These are phyloP conservation scores for Cepphus grylle DNA, from an alignment of 2,113 vertebrate genomes.

Conservation along the genomic window DNA sequence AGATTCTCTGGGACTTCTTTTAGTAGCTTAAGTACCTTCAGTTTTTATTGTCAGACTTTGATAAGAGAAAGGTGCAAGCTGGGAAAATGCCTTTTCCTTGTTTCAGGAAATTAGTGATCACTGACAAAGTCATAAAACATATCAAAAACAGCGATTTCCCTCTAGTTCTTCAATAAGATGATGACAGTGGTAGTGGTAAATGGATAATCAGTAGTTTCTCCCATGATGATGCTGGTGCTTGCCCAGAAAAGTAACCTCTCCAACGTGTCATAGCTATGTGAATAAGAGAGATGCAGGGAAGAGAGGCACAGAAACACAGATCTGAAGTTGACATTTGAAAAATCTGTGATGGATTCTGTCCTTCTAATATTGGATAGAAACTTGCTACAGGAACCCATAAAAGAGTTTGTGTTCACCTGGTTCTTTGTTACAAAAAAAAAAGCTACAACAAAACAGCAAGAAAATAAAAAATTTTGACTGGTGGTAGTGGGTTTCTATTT, in stretches of 20 bases:
- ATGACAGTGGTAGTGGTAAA: neutral
- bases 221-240: accelerated
- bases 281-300: neutral
- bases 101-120: neutral
- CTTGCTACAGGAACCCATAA: neutral
- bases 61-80: neutral
- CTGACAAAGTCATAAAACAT: neutral
- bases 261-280: neutral
- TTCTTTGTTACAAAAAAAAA: neutral
- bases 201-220: neutral
- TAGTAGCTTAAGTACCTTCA: neutral
- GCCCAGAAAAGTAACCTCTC: neutral
- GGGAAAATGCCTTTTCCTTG: neutral
- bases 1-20: neutral
- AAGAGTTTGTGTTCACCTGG: neutral
- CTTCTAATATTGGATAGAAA: neutral
- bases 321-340: neutral
- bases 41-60: neutral
- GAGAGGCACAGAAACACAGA: neutral
- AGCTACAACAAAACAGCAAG: neutral
- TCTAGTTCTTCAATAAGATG: neutral
- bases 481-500: neutral
- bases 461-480: neutral
- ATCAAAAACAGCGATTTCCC: neutral
- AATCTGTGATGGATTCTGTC: neutral